phyloP scores from a whole-genome alignment of 2,797 vertebrate genomes.

The Crenichthys baileyi region DNA sequence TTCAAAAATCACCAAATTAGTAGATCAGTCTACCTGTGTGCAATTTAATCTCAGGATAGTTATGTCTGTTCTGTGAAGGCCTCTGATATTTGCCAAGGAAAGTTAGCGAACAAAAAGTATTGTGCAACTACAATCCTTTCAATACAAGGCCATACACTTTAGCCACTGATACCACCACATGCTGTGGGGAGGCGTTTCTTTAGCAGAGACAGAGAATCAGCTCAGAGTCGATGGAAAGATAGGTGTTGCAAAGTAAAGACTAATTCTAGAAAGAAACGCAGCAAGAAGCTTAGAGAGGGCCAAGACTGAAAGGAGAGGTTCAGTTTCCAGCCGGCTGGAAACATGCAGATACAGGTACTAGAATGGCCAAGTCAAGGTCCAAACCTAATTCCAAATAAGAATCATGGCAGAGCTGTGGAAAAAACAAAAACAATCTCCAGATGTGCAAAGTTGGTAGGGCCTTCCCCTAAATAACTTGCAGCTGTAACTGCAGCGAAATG shows the following conservation, averaged over 20 bases:
- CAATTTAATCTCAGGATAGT: not conserved
- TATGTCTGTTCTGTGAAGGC: not conserved
- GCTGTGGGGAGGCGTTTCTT: not conserved
- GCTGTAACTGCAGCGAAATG: not conserved
- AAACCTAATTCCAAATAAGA: not conserved
- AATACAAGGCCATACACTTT: not conserved
- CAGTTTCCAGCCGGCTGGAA: not conserved
- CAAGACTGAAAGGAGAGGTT: not conserved
- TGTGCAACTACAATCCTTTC: not conserved
- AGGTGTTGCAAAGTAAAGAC: not conserved
- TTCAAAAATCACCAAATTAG: not conserved
- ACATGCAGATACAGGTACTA: not conserved
- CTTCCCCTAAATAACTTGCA: not conserved
- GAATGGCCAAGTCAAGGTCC: not conserved
- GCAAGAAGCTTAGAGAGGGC: not conserved
- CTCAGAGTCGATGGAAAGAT: not conserved
- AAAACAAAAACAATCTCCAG: too few species aligned
- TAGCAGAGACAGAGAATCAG: not conserved
- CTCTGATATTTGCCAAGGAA: not conserved
- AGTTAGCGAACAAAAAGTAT: not conserved
- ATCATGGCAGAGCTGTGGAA: not conserved
- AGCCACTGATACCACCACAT: not conserved
- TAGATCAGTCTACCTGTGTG: not conserved
- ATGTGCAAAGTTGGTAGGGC: too few species aligned
- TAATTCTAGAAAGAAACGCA: too few species aligned